These are phyloP conservation scores for Rhopilema esculentum DNA, from an alignment of 30 jellyfish, hydroid and myxozoan genomes.

Conservation along the genomic window DNA sequence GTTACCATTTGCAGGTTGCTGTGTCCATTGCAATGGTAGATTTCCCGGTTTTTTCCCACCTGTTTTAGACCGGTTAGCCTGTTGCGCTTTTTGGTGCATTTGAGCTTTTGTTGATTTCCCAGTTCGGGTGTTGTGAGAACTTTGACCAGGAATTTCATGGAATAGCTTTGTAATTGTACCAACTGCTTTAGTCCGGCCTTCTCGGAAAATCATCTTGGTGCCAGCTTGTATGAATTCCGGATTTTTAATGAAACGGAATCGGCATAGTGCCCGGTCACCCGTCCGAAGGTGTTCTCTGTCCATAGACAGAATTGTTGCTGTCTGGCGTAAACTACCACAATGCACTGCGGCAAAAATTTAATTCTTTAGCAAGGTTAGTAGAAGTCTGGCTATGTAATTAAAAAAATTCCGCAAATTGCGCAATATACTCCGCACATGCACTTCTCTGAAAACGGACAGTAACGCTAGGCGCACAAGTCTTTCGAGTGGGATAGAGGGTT, in stretches of 20 bases:
- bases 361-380: neutral
- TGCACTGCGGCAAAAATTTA: conserved; percentile 67
- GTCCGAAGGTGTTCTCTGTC: conserved; percentile 92
- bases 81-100: conserved; percentile 94
- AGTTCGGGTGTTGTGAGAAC: conserved; percentile 84
- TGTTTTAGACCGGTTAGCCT: conserved; percentile 57
- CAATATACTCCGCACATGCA: neutral
- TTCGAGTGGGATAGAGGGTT: no score
- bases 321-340: conserved; percentile 95
- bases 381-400: no score
- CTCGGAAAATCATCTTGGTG: conserved; percentile 96
- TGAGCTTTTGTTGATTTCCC: conserved; percentile 89
- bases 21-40: neutral
- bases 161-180: conserved; percentile 88
- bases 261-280: conserved; percentile 96
- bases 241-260: conserved; percentile 87
- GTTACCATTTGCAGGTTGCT: conserved; percentile 2
- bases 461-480: no score
- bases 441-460: no score
- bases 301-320: conserved; percentile 90
- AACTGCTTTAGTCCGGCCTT: conserved; percentile 99
- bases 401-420: neutral
- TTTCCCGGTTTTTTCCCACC: conserved; percentile 26
- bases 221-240: conserved; percentile 93
- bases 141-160: conserved; percentile 81